Evolutionary conservation across 1,140 invertebrate genomes (phyloP).

Genomic region (Cyclargus thomasi): DNA sequence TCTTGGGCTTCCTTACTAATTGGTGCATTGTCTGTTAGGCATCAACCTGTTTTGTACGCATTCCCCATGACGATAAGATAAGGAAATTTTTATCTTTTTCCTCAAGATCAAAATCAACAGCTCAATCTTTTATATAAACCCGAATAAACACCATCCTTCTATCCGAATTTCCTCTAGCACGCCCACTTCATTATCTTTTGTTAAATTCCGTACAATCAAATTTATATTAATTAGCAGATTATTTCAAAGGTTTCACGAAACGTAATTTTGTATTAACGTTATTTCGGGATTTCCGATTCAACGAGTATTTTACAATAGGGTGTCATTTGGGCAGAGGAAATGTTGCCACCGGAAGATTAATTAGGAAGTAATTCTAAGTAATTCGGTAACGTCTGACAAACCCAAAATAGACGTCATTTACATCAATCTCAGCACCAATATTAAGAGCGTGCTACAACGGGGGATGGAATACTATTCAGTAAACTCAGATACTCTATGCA

Average conservation of each 20-base stretch:
- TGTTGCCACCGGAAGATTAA: slow-evolving; percentile 11
- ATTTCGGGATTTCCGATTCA: background rate
- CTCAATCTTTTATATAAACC: background rate
- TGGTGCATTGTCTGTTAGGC: too few species aligned
- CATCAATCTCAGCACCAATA: slow-evolving; percentile 12
- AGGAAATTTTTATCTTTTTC: too few species aligned
- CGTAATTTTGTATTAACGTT: slow-evolving; percentile 6
- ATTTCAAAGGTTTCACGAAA: background rate
- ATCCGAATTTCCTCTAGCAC: background rate
- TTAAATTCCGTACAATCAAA: slow-evolving; percentile 19
- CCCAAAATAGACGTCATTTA: slow-evolving; percentile 10
- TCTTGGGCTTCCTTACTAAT: too few species aligned
- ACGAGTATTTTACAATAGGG: background rate
- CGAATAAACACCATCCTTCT: background rate
- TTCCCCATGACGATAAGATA: too few species aligned
- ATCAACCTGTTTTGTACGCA: too few species aligned
- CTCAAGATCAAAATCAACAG: too few species aligned
- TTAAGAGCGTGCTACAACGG: slow-evolving; percentile 2
- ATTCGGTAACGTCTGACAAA: slow-evolving; percentile 2
- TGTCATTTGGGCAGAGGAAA: background rate
- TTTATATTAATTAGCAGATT: slow-evolving; percentile 7
- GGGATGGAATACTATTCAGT: slow-evolving; percentile 2
- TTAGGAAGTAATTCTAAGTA: slow-evolving; percentile 17
- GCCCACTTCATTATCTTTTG: background rate
- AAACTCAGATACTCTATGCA: background rate